Conservation (phyloP, 2,797 vertebrate genomes). For the Lithobates pipiens region DNA sequence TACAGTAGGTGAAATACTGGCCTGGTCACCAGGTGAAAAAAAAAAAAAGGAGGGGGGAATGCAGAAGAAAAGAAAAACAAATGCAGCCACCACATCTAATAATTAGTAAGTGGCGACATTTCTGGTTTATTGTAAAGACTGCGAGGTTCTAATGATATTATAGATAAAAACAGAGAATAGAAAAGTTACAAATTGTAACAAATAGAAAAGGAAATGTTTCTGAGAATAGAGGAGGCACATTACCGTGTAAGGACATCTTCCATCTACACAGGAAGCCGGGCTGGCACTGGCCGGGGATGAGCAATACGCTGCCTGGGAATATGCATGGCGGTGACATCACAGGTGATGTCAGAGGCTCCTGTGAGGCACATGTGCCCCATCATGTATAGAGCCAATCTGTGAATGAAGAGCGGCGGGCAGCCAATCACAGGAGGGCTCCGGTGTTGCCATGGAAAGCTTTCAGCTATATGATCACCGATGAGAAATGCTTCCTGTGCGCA, state of each 20-base stretch:
- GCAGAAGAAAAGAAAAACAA: too few species aligned
- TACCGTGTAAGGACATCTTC: conserved; percentile 45
- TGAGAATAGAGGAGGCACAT: background rate
- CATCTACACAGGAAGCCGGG: conserved; percentile 27
- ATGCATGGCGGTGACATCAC: conserved; percentile 28
- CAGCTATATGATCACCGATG: conserved; percentile 36
- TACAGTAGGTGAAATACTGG: too few species aligned
- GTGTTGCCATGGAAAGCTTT: conserved; percentile 58
- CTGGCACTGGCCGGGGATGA: background rate
- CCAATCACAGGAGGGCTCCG: conserved; percentile 11
- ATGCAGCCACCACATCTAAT: too few species aligned
- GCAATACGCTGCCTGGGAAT: conserved; percentile 1
- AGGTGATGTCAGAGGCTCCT: conserved; percentile 5
- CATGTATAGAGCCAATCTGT: conserved; percentile 20
- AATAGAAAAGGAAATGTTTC: too few species aligned
- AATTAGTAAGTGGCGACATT: too few species aligned
- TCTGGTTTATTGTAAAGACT: too few species aligned
- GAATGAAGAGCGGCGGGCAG: conserved; percentile 13
- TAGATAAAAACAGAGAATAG: too few species aligned
- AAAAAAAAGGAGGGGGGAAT: too few species aligned
- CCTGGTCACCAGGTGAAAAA: too few species aligned
- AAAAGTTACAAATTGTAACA: too few species aligned
- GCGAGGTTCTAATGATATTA: too few species aligned
- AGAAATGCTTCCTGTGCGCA: conserved; percentile 31
- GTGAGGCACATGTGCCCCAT: background rate